Base-by-base conservation (phyloP, 1,140 invertebrate genomes). In the Xylocopa sonorina region DNA sequence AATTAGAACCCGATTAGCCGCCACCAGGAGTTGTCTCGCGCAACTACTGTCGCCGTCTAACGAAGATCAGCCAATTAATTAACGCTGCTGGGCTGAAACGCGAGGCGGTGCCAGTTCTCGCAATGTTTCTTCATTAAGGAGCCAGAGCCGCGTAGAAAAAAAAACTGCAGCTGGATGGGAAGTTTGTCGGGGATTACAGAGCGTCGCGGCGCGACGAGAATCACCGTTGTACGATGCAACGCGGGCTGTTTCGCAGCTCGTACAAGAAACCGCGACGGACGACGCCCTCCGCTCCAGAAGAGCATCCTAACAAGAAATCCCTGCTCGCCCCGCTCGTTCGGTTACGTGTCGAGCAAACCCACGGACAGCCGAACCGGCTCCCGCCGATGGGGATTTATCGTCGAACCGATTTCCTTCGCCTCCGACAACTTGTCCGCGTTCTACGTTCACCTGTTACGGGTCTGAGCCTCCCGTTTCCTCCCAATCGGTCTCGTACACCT, bases 301-400 rank as follows among this genome's bases (percentile, higher is more conserved):
- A 67, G n/a, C n/a, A n/a, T n/a, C 64, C 46, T 50, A 50, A 34
- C 46, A 67, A 67, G 64, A 67, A 67, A 32, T n/a, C 27, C 29
- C 43, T 29, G 32, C 1, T 46, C 14, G 43, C 24, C 24, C 43
- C 27, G 9, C 24, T 62, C 60, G 18, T 3, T 3, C 21, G 32
- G 41, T n/a, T n/a, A 18, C 34, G 34, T 41, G 58, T 43, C 38
- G 60, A 63, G n/a, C 60, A 27, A 34, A 43, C 38, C 12, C 57
- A 9, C 24, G 32, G 16, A 24, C 58, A 7, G 7, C 6, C 34
- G 32, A 60, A 38, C 32, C 50, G 21, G 34, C 34, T 2, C 1
- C 34, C 32, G 14, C 12, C 46, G 48, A 67, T 67, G 64, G 64
- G 51, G 64, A 67, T 32, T 51, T 67, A 48, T 51, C 21, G 21